Evolutionary conservation across 2,888 invertebrate species (phyloP), one percentile per base, ranked within the genome.

Genomic region (Drosophila fulvimacula): DNA sequence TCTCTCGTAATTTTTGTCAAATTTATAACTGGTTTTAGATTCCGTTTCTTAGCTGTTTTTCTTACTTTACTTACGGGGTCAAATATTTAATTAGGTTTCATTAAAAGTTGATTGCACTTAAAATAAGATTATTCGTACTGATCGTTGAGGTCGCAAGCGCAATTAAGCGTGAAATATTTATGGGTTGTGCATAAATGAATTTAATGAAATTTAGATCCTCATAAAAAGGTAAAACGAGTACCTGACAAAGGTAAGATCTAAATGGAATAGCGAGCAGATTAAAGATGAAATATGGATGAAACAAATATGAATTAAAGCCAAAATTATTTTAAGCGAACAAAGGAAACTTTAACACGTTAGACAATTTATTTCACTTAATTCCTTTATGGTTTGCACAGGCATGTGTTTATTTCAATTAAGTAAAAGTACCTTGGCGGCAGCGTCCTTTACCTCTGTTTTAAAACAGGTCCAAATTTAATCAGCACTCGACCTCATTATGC

Each of bases 401-500:
- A 32, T 32, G 7, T 32, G 10, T 32, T 32, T 32, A 32, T 9
- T 32, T 32, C 7, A 10, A 32, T 32, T 3, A 42, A 21, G 13
- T 13, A 21, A 3, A 42, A 30, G 10, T 30, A 30, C 30, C 9
- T 10, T 10, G 30, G 30, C 30, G 10, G 30, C 30, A 30, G 30
- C 30, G 1, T 10, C 10, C 30, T 30, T 2, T 30, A 10, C 2
- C 30, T 30, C 9, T 30, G 0, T n/a, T 34, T 6, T 15, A 51
- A 44, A 17, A 5, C 65, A 11, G 9, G 15, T 66, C 13, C n/a
- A 17, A 52, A 66, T 44, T 44, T 65, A 57, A 36, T 30, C 67
- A 66, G 17, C 62, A 32, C 68, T 80, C 67, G 82, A 84, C 82
- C 88, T 51, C 88, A 76, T 79, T 82, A 81, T 60, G 34, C 38